Conservation (phyloP, 2,797 vertebrate genomes). For the Parauchenoglanis ngamensis region DNA sequence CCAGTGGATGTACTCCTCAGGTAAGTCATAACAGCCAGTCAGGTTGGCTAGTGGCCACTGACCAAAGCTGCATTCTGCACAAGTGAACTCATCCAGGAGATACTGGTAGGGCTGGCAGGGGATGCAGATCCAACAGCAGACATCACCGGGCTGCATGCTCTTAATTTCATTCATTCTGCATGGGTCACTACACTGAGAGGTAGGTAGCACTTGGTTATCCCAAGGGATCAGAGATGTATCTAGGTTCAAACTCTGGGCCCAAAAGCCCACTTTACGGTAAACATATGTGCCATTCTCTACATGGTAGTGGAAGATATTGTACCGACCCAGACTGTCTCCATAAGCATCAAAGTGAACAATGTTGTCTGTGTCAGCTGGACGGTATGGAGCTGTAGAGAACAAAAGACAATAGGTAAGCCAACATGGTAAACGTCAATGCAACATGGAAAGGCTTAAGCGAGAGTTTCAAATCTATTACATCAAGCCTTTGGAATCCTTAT, state of each 20-base stretch:
- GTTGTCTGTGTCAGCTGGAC: slow-evolving; percentile 84
- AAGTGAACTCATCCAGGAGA: slow-evolving; percentile 91
- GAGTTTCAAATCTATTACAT: slow-evolving; percentile 24
- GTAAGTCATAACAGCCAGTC: slow-evolving; percentile 90
- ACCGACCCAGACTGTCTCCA: slow-evolving; percentile 93
- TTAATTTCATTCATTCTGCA: slow-evolving; percentile 95
- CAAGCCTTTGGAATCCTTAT: background rate
- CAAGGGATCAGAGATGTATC: slow-evolving; percentile 86
- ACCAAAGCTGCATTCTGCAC: slow-evolving; percentile 90
- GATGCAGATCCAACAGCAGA: slow-evolving; percentile 99
- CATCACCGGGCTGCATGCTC: slow-evolving; percentile 96
- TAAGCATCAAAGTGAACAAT: slow-evolving; percentile 87
- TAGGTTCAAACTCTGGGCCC: slow-evolving; percentile 88
- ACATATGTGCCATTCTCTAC: slow-evolving; percentile 78
- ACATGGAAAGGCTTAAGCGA: slow-evolving; percentile 17
- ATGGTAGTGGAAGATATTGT: slow-evolving; percentile 97
- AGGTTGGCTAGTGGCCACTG: slow-evolving; percentile 92
- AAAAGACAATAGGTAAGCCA: slow-evolving; percentile 34
- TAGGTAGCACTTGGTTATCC: slow-evolving; percentile 77
- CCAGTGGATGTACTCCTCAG: slow-evolving; percentile 96
- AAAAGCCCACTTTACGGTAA: slow-evolving; percentile 95
- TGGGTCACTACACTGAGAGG: slow-evolving; percentile 97
- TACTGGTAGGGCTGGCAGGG: slow-evolving; percentile 94
- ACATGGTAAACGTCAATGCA: slow-evolving; percentile 17
- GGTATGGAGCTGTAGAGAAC: slow-evolving; percentile 85